These are phyloP conservation scores for Rhodophaea formosa DNA, from an alignment of 2,888 invertebrate species.

Conservation along the genomic window DNA sequence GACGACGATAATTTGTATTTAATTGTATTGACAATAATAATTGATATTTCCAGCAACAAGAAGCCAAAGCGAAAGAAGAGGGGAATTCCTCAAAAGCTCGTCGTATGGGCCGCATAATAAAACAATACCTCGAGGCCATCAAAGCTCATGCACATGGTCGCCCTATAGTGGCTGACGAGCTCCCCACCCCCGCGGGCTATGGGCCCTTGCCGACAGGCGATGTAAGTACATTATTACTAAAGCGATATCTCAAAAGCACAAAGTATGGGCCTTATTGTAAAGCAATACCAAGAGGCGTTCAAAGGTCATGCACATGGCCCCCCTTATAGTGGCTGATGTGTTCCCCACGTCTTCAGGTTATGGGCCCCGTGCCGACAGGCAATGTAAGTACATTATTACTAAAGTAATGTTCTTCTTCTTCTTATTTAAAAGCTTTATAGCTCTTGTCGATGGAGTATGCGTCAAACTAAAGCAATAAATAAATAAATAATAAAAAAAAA, in stretches of 20 bases:
- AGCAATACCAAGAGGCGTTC: conserved; percentile 95
- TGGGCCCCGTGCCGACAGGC: conserved; percentile 81
- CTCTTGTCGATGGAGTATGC: no score
- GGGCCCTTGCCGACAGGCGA: conserved; percentile 80
- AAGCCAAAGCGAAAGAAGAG: conserved; percentile 88
- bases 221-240: conserved; percentile 29
- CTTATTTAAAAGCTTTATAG: no score
- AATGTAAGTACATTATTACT: conserved; percentile 29
- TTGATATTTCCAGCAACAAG: conserved; percentile 80
- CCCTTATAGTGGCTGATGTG: conserved; percentile 86
- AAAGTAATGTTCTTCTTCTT: no score
- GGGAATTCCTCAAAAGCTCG: conserved; percentile 93
- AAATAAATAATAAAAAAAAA: no score
- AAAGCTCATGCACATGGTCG: conserved; percentile 88
- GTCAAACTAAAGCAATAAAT: no score
- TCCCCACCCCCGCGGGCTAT: conserved; percentile 93
- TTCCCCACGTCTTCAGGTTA: conserved; percentile 93
- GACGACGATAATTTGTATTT: no score
- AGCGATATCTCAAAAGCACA: conserved; percentile 86
- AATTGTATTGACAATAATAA: no score
- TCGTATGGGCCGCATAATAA: conserved; percentile 93
- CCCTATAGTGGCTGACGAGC: conserved; percentile 86
- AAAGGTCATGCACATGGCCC: conserved; percentile 88
- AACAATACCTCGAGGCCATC: conserved; percentile 95
- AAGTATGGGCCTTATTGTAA: conserved; percentile 93